These are phyloP conservation scores for Conus ventricosus DNA, from an alignment of 1,140 invertebrate species.

Conservation along the genomic window DNA sequence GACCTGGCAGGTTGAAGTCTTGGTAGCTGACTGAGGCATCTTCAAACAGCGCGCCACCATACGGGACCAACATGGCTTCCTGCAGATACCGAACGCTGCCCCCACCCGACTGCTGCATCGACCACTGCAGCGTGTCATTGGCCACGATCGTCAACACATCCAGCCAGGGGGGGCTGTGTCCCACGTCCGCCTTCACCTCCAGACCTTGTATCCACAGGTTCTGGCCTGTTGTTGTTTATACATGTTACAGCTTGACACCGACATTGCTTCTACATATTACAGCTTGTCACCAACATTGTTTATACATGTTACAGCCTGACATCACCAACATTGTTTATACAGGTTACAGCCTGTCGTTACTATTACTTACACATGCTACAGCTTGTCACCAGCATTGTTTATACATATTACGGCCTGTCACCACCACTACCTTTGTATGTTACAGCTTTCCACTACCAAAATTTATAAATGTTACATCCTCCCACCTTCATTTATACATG, in stretches of 20 bases:
- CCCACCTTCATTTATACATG: too few species aligned
- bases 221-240: background rate
- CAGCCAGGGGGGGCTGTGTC: background rate
- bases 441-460: too few species aligned
- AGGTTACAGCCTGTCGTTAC: too few species aligned
- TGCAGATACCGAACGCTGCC: background rate
- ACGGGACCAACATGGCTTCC: background rate
- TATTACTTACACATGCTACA: too few species aligned
- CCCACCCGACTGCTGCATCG: background rate
- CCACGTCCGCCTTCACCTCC: background rate
- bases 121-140: background rate
- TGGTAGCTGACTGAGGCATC: background rate
- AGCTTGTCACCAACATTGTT: too few species aligned
- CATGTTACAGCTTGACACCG: too few species aligned
- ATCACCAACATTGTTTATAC: too few species aligned
- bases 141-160: background rate
- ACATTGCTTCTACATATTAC: background rate
- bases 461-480: too few species aligned
- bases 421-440: too few species aligned
- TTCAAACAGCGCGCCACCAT: background rate
- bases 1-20: background rate
- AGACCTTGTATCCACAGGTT: background rate
- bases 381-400: too few species aligned
- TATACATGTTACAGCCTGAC: too few species aligned
- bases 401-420: too few species aligned